A percentile compares a stretch with the other conserved stretches of the same genome.
phyloP scores from a whole-genome alignment of 2,888 invertebrate genomes.

The Drosophila melanocephala region DNA sequence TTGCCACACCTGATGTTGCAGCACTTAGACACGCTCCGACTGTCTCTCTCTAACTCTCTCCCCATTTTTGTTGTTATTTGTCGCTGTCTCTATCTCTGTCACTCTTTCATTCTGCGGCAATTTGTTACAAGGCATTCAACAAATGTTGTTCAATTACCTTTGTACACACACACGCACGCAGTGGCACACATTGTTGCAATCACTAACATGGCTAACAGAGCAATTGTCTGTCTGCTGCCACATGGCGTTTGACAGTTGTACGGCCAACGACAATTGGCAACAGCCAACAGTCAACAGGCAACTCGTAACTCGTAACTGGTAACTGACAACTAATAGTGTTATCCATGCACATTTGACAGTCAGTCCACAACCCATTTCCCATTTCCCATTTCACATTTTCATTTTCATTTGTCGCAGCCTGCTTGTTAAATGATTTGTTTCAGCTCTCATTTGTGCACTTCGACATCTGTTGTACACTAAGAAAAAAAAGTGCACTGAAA shows the following conservation, averaged over 20 bases:
- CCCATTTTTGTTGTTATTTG: background rate
- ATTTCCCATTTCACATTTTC: background rate
- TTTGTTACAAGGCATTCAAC: slow-evolving; percentile 79
- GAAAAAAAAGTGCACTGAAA: background rate
- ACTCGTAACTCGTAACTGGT: slow-evolving; percentile 14
- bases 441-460: slow-evolving; percentile 32
- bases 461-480: background rate
- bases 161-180: slow-evolving; percentile 14
- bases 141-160: slow-evolving; percentile 81
- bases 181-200: slow-evolving; percentile 44
- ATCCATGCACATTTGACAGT: slow-evolving; percentile 15
- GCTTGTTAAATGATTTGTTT: slow-evolving; percentile 63
- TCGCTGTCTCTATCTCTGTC: background rate
- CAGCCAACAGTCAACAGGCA: slow-evolving; percentile 9
- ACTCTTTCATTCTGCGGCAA: slow-evolving; percentile 41
- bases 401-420: slow-evolving; percentile 10
- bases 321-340: slow-evolving; percentile 45
- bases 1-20: slow-evolving; percentile 43
- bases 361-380: slow-evolving; percentile 7
- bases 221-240: slow-evolving; percentile 55
- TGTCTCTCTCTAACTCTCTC: background rate
- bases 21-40: slow-evolving; percentile 3
- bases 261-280: slow-evolving; percentile 4
- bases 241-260: slow-evolving; percentile 65
- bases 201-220: slow-evolving; percentile 47